Percentiles rank a stretch among this genome's conserved stretches.
These are phyloP conservation scores for Listronotus oregonensis DNA, from an alignment of 1,140 invertebrate genomes.

Conservation along the genomic window DNA sequence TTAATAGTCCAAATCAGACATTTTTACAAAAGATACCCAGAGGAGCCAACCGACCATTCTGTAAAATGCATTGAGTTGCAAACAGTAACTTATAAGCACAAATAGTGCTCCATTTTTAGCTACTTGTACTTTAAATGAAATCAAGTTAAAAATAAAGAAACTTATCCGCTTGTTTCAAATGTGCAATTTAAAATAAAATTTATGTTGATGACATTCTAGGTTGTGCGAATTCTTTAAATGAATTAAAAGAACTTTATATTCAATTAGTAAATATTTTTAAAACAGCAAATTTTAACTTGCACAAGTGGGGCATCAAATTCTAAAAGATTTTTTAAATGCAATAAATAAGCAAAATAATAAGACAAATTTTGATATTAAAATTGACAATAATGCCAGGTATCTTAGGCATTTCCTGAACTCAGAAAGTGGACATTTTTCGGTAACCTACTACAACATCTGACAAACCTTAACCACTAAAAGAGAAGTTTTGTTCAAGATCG, in stretches of 20 bases:
- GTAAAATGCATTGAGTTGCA: too few relatives aligned
- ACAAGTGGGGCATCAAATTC: constrained; percentile 40
- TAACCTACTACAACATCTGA: too few relatives aligned
- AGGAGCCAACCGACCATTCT: constrained; percentile 37
- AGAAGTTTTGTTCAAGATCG: constrained; percentile 34
- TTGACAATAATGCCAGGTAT: constrained; percentile 4
- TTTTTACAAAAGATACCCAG: constrained; percentile 52
- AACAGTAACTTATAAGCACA: too few relatives aligned
- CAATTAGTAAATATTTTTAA: constrained; percentile 19
- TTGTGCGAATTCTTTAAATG: constrained; percentile 42
- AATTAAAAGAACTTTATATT: constrained; percentile 44
- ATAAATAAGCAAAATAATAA: too few relatives aligned
- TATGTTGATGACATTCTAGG: constrained; percentile 58
- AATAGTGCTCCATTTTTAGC: too few relatives aligned
- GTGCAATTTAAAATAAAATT: constrained; percentile 50
- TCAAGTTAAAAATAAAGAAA: constrained; percentile 46
- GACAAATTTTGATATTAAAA: background rate
- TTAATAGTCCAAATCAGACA: constrained; percentile 44
- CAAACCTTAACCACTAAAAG: constrained; percentile 22
- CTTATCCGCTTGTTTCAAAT: constrained; percentile 45
- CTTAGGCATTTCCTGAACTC: constrained; percentile 31
- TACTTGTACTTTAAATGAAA: constrained; percentile 40
- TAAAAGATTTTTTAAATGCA: constrained; percentile 53
- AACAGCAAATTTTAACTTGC: constrained; percentile 12
- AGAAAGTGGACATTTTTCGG: background rate